A percentile compares a stretch with the other conserved stretches of the same genome.
phyloP scores from a whole-genome alignment of 2,113 vertebrate genomes.

The Petroica traversi region DNA sequence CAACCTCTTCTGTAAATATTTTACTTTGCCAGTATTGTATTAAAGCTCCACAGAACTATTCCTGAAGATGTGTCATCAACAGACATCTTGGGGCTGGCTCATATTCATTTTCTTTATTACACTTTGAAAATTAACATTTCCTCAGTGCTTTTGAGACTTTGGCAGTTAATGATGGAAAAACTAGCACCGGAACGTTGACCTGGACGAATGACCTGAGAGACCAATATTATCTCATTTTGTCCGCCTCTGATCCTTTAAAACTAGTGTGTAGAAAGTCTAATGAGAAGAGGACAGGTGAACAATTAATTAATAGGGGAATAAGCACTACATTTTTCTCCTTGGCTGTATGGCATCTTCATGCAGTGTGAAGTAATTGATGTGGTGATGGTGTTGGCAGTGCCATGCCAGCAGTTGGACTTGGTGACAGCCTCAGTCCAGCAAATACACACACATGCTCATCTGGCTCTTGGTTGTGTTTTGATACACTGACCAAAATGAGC shows the following conservation, averaged over 20 bases:
- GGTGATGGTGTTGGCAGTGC: neutral
- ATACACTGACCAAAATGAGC: neutral
- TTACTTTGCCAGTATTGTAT: neutral
- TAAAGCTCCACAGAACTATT: neutral
- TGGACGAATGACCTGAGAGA: neutral
- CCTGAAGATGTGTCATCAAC: neutral
- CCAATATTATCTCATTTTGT: neutral
- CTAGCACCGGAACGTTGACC: neutral
- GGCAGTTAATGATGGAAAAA: neutral
- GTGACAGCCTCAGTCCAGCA: neutral
- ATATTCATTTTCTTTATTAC: neutral
- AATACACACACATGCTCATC: neutral
- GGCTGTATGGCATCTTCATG: neutral
- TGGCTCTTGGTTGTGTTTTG: neutral
- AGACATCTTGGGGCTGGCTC: neutral
- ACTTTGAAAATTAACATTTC: neutral
- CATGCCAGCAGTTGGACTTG: neutral
- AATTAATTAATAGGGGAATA: slow-evolving; percentile 40
- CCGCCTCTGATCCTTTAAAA: slow-evolving; percentile 26
- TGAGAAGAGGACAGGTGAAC: slow-evolving; percentile 35
- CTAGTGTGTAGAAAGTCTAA: slow-evolving; percentile 31
- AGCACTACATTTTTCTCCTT: neutral
- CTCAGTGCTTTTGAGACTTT: neutral
- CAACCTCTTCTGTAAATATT: neutral
- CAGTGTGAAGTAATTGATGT: neutral